Percentiles rank a stretch among this genome's conserved stretches.
Evolutionary conservation across 2,888 invertebrate genomes (phyloP).

Genomic region (Euphydryas editha): DNA sequence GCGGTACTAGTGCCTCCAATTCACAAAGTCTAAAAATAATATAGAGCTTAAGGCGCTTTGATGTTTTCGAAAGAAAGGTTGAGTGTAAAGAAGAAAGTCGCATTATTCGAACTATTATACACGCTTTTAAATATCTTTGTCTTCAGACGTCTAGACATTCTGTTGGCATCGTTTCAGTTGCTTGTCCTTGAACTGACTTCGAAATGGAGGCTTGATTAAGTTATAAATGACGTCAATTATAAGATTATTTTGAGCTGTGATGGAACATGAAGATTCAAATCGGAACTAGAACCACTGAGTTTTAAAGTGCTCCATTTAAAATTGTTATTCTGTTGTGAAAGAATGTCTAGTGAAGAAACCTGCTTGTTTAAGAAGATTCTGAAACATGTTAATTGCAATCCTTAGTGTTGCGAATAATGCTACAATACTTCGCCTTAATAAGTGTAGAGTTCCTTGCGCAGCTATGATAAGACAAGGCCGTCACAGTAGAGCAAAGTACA

Average conservation of each 20-base stretch:
- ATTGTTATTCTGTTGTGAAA: too few relatives aligned
- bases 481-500: too few relatives aligned
- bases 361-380: too few relatives aligned
- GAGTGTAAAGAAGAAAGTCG: constrained; percentile 10
- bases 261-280: too few relatives aligned
- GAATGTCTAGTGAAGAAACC: too few relatives aligned
- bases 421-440: too few relatives aligned
- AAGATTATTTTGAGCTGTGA: neutral
- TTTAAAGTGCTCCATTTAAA: too few relatives aligned
- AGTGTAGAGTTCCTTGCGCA: too few relatives aligned
- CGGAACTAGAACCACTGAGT: too few relatives aligned
- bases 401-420: too few relatives aligned
- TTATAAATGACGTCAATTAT: neutral
- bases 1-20: neutral
- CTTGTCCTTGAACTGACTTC: constrained; percentile 5
- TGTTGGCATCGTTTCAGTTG: constrained; percentile 9
- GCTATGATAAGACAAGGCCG: too few relatives aligned
- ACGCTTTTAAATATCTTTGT: constrained; percentile 2
- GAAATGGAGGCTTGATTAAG: constrained; percentile 16
- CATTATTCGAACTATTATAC: neutral
- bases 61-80: constrained; percentile 2
- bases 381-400: too few relatives aligned
- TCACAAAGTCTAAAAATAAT: neutral
- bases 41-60: neutral
- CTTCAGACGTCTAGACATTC: constrained; percentile 9